These are phyloP conservation scores for Carettochelys insculpta DNA, from an alignment of 2,113 vertebrate genomes.

Conservation along the genomic window DNA sequence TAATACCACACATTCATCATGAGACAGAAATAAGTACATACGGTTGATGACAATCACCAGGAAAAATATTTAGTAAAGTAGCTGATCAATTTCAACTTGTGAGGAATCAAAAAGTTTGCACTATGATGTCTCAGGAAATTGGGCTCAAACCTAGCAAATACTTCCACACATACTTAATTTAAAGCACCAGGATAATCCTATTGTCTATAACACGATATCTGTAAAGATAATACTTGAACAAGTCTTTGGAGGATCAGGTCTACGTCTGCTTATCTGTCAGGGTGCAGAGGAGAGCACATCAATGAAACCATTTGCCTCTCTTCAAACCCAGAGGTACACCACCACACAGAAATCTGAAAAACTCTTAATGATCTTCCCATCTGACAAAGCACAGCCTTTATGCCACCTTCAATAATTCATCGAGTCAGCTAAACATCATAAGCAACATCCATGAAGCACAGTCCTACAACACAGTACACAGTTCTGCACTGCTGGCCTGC, in stretches of 20 bases:
- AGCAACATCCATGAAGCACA: accelerated
- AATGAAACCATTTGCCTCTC: not conserved
- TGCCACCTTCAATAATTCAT: not conserved
- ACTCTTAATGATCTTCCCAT: not conserved
- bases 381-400: not conserved
- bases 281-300: not conserved
- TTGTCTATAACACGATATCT: not conserved
- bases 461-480: not conserved
- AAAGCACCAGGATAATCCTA: conserved; percentile 17
- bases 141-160: not conserved
- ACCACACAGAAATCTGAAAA: not conserved
- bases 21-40: not conserved
- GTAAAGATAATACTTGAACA: not conserved
- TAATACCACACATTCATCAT: not conserved
- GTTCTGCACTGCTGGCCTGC: not conserved
- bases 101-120: not conserved
- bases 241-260: not conserved
- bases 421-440: not conserved
- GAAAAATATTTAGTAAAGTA: not conserved
- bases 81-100: not conserved
- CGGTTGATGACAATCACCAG: not conserved
- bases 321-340: not conserved
- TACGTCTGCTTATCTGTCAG: not conserved
- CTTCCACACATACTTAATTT: not conserved
- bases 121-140: not conserved